phyloP scores from a whole-genome alignment of 2,113 vertebrate species.

The Maccullochella peelii region DNA sequence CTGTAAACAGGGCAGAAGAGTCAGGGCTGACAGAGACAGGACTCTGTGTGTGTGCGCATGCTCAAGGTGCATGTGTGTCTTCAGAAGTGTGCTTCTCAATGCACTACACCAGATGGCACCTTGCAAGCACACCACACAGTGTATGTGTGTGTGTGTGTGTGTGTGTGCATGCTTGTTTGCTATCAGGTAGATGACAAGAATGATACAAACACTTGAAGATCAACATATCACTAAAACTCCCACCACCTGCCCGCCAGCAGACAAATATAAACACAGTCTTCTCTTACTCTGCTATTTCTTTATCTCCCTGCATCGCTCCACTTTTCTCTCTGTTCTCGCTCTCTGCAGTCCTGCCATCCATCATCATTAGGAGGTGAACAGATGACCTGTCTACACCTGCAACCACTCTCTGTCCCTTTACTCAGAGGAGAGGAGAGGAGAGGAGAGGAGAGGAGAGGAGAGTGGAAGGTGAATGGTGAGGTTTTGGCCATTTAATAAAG shows the following conservation, averaged over 20 bases:
- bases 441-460: background rate
- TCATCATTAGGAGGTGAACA: conserved; percentile 80
- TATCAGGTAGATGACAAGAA: conserved; percentile 66
- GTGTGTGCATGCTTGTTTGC: conserved; percentile 26
- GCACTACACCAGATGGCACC: conserved; percentile 50
- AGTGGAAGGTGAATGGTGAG: no score
- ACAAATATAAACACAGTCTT: conserved; percentile 66
- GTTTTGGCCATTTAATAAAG: background rate
- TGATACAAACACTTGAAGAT: conserved; percentile 67
- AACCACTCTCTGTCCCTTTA: conserved; percentile 55
- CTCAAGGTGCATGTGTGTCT: background rate
- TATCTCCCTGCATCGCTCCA: conserved; percentile 69
- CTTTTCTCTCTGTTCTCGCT: conserved; percentile 58
- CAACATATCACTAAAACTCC: conserved; percentile 69
- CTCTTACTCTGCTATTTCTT: conserved; percentile 66
- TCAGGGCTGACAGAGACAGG: conserved; percentile 37
- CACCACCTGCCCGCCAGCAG: conserved; percentile 64
- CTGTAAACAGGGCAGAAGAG: conserved; percentile 54
- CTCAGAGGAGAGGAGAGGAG: conserved; percentile 27
- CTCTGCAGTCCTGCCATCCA: conserved; percentile 69
- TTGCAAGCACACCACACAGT: conserved; percentile 2
- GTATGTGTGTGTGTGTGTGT: conserved; percentile 11
- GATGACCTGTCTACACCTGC: conserved; percentile 77
- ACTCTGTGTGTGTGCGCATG: background rate
- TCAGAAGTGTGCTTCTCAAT: conserved; percentile 13